These are phyloP conservation scores for Helogale parvula DNA, from an alignment of 2,113 vertebrate species.

Conservation along the genomic window DNA sequence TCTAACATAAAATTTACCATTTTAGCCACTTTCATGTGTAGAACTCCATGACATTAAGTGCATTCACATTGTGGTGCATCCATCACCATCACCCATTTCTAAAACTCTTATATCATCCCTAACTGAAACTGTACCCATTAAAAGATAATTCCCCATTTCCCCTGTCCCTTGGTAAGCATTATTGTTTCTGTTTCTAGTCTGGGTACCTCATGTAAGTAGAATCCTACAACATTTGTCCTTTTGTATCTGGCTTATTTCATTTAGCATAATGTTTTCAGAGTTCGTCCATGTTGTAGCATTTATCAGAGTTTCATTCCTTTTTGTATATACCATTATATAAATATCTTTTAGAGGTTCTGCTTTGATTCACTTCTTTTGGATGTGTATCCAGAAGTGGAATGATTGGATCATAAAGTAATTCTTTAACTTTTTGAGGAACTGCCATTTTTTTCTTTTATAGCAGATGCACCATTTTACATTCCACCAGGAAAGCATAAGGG, in stretches of 20 bases:
- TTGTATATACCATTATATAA: background rate
- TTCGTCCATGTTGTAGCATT: background rate
- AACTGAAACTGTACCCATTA: background rate
- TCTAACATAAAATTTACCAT: background rate
- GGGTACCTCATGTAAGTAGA: background rate
- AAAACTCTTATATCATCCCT: background rate
- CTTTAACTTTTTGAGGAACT: background rate
- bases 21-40: background rate
- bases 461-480: background rate
- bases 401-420: background rate
- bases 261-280: background rate
- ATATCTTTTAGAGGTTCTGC: background rate
- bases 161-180: background rate
- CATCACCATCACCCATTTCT: background rate
- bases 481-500: background rate
- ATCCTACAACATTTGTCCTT: background rate
- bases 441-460: background rate
- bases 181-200: background rate
- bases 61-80: background rate
- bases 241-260: background rate
- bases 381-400: background rate
- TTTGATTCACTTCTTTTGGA: background rate
- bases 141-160: background rate
- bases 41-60: background rate
- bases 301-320: constrained; percentile 7